phyloP scores from a whole-genome alignment of 2,113 vertebrate species.

The Mustelus asterias region DNA sequence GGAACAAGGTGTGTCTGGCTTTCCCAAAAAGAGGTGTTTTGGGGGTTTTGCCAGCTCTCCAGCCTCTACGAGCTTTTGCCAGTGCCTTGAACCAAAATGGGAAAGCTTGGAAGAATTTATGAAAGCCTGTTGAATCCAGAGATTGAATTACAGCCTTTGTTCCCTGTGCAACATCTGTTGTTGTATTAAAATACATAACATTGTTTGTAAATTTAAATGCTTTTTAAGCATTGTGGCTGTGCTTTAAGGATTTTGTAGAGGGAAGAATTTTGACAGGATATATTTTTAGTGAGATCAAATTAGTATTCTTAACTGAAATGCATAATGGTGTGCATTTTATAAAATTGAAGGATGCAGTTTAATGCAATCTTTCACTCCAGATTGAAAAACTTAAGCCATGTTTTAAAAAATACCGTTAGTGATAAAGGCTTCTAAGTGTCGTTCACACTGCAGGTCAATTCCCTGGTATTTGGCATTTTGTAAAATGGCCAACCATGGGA shows the following conservation, averaged over 20 bases:
- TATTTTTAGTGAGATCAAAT: background rate
- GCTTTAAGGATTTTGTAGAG: background rate
- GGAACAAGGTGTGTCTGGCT: background rate
- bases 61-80: too few species aligned
- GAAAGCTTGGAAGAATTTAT: slow-evolving; percentile 5
- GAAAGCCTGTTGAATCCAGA: background rate
- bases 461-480: background rate
- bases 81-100: background rate
- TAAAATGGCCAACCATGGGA: background rate
- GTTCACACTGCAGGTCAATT: background rate
- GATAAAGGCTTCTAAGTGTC: background rate
- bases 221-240: slow-evolving; percentile 3
- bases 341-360: background rate
- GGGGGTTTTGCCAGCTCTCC: background rate
- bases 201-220: slow-evolving; percentile 13
- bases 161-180: slow-evolving; percentile 1
- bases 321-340: background rate
- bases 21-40: background rate
- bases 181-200: background rate
- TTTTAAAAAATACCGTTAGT: too few species aligned
- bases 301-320: background rate
- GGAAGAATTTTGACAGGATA: background rate
- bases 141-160: background rate
- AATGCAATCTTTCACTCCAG: background rate
- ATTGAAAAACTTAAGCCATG: background rate